phyloP scores from a whole-genome alignment of 2,888 invertebrate species.

The Thymelicus lineola region DNA sequence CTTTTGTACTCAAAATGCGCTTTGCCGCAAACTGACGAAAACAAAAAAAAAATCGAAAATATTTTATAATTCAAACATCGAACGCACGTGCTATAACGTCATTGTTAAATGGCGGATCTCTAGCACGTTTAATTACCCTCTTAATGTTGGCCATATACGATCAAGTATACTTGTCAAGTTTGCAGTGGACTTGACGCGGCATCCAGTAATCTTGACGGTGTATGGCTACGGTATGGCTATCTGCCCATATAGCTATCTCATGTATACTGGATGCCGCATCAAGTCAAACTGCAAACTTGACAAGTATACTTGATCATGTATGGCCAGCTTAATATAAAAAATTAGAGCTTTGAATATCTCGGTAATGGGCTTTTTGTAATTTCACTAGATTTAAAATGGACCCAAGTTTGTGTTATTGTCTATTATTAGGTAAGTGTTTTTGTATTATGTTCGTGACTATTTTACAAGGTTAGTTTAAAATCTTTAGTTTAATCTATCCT shows the following conservation, averaged over 20 bases:
- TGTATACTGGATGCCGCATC: too few relatives aligned
- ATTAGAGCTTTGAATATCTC: conserved; percentile 27
- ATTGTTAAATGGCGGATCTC: conserved; percentile 9
- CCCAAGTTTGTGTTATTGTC: conserved; percentile 42
- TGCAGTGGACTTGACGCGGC: too few relatives aligned
- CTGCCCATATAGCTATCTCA: too few relatives aligned
- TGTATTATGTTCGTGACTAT: conserved; percentile 58
- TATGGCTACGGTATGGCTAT: too few relatives aligned
- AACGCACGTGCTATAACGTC: conserved; percentile 14
- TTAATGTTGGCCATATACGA: too few relatives aligned
- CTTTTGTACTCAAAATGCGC: conserved; percentile 46
- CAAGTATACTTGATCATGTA: too few relatives aligned
- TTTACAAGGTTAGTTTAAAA: conserved; percentile 52
- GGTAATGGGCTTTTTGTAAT: conserved; percentile 30
- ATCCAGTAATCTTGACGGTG: too few relatives aligned
- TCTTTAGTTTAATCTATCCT: conserved; percentile 59
- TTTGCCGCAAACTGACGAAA: conserved; percentile 44
- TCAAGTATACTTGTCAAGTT: too few relatives aligned
- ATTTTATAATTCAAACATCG: conserved; percentile 40
- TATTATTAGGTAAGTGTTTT: conserved; percentile 57
- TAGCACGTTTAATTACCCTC: conserved; percentile 18
- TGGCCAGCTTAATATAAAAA: conserved; percentile 32
- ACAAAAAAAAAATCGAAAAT: conserved; percentile 37
- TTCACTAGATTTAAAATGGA: conserved; percentile 16
- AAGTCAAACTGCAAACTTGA: too few relatives aligned